Base-by-base conservation (phyloP, 2,888 invertebrate species). In the Drosophila greeni region DNA sequence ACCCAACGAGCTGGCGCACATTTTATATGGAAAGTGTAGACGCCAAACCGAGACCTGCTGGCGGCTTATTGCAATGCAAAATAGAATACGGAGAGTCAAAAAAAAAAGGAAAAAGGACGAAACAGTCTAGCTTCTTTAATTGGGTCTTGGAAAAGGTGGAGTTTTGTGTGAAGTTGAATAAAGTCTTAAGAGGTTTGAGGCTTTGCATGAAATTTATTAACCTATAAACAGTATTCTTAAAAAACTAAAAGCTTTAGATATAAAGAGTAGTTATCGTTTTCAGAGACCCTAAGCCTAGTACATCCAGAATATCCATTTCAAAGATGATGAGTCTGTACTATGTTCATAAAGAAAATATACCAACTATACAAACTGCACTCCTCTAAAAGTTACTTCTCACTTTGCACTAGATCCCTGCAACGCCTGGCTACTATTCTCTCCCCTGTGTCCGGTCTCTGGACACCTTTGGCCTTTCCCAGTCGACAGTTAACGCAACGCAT, bases 381-480 rank as follows among this genome's bases (percentile, higher is more conserved):
- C 18, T 5, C 16, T n/a, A 5, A 20, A 18, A 20, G 5, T 8
- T 36, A 24, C 9, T 11, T 14, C 26, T 1, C 16, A 42, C 36
- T 53, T 33, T 11, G 12, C 8, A 31, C 9, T 16, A 2, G 3
- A 47, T 36, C 0, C 12, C 12, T 43, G 31, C 37, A 55, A 24
- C 29, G 29, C 20, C 23, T 29, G 11, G 11, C n/a, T 18, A n/a
- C 33, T 57, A 36, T 26, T 37, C 31, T 20, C 18, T 42, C 2
- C 20, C 4, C 37, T 0, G 23, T 23, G 40, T n/a, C 29, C 2
- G 7, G 12, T 26, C 39, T 23, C 20, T 16, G 23, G 33, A 24
- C 37, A 62, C 64, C 64, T 67, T 67, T 66, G 37, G 36, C 59
- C 53, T 36, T 67, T 66, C 14, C n/a, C 33, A 53, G 18, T 53